Percentiles rank a stretch among this genome's conserved stretches.
phyloP scores from a whole-genome alignment of 64 coral and sea anemone species.

The Stichodactyla helianthus region DNA sequence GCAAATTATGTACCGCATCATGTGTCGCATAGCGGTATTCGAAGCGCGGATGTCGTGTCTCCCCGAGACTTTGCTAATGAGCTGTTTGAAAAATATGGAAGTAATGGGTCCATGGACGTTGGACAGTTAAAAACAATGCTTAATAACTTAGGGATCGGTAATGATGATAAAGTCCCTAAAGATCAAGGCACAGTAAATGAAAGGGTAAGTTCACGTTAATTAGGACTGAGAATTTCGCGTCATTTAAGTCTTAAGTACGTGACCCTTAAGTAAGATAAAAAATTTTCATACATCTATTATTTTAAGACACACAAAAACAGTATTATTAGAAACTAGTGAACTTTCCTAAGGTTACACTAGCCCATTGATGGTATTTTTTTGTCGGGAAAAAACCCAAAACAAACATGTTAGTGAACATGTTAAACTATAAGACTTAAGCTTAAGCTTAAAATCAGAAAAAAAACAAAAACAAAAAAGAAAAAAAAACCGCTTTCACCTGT shows the following conservation, averaged over 20 bases:
- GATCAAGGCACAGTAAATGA: neutral
- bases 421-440: too few species aligned
- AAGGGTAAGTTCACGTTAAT: neutral
- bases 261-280: too few species aligned
- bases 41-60: slow-evolving; percentile 45
- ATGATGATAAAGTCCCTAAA: neutral
- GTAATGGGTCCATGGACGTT: slow-evolving; percentile 64
- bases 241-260: too few species aligned
- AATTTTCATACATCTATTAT: too few species aligned
- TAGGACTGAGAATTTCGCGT: too few species aligned
- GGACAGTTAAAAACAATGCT: slow-evolving; percentile 55
- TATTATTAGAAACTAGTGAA: too few species aligned
- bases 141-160: slow-evolving; percentile 53
- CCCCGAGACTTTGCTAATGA: slow-evolving; percentile 46
- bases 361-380: too few species aligned
- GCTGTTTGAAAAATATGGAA: slow-evolving; percentile 72
- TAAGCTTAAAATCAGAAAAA: neutral
- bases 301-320: too few species aligned
- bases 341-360: too few species aligned
- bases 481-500: too few species aligned
- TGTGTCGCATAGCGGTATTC: slow-evolving; percentile 53
- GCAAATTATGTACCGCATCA: slow-evolving; percentile 6
- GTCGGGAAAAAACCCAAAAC: too few species aligned
- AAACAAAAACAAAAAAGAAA: neutral
- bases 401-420: too few species aligned